Conservation (phyloP, 2,797 vertebrate genomes). For the Characodon lateralis region DNA sequence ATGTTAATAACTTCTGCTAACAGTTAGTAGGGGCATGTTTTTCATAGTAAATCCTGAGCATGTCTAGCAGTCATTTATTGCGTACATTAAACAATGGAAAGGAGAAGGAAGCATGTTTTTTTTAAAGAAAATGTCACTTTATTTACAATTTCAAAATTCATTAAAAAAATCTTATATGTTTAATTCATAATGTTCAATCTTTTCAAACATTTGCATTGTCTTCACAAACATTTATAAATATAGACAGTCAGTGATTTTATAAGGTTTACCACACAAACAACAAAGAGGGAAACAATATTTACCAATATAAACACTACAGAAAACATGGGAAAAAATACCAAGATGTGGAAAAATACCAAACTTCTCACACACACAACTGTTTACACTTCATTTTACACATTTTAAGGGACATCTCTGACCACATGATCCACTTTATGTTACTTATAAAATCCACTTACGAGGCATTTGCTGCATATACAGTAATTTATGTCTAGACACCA, state of each 20-base stretch:
- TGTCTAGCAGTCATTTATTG: background rate
- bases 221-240: background rate
- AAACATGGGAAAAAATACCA: background rate
- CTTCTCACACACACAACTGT: background rate
- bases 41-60: background rate
- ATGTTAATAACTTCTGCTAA: background rate
- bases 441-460: background rate
- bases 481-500: background rate
- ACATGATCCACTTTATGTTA: background rate
- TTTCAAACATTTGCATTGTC: background rate
- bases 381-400: background rate
- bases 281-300: background rate
- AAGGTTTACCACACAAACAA: background rate
- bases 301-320: background rate
- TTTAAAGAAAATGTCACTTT: background rate
- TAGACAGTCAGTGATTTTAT: background rate
- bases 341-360: background rate
- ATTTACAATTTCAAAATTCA: conserved; percentile 12
- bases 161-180: background rate
- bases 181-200: background rate
- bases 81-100: background rate
- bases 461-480: background rate
- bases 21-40: background rate
- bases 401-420: background rate
- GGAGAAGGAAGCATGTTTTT: background rate